Evolutionary conservation across 2,888 invertebrate genomes (phyloP).

Genomic region (Pogonocherus hispidulus): DNA sequence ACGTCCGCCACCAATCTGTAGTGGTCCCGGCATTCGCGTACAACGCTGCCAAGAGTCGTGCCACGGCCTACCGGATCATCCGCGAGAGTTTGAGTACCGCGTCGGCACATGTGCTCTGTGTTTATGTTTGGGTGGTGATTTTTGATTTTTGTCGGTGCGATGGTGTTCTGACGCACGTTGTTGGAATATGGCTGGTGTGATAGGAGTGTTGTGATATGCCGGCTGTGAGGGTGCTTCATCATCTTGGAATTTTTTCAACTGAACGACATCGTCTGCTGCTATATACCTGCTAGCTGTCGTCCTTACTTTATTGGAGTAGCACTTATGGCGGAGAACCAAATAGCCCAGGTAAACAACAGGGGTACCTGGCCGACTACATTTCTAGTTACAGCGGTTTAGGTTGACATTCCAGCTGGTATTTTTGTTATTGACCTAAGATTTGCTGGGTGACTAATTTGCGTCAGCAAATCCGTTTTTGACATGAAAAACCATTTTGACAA

Average conservation of each 20-base stretch:
- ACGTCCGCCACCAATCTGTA: conserved; percentile 60
- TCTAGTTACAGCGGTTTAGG: not conserved
- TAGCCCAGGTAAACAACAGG: conserved; percentile 71
- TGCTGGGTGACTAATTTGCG: not conserved
- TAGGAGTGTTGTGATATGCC: conserved; percentile 24
- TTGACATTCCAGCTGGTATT: not conserved
- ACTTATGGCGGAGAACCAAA: conserved; percentile 72
- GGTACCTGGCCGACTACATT: not conserved
- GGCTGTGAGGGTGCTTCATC: conserved; percentile 10
- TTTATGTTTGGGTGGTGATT: conserved; percentile 25
- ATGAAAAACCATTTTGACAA: no score
- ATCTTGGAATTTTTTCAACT: conserved; percentile 30
- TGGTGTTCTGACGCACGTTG: conserved; percentile 8
- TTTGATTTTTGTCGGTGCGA: conserved; percentile 10
- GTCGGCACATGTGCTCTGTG: conserved; percentile 25
- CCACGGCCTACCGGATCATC: conserved; percentile 63
- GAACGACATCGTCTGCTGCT: conserved; percentile 13
- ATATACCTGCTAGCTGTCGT: conserved; percentile 43
- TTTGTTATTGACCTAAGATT: not conserved
- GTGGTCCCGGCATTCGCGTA: conserved; percentile 65
- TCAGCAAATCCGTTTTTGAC: no score
- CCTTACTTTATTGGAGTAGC: conserved; percentile 54
- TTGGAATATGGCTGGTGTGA: conserved; percentile 15
- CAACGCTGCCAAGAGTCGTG: conserved; percentile 65
- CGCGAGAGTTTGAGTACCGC: conserved; percentile 56